These are phyloP conservation scores for Neostethus bicornis DNA, from an alignment of 2,797 vertebrate species.

Conservation along the genomic window DNA sequence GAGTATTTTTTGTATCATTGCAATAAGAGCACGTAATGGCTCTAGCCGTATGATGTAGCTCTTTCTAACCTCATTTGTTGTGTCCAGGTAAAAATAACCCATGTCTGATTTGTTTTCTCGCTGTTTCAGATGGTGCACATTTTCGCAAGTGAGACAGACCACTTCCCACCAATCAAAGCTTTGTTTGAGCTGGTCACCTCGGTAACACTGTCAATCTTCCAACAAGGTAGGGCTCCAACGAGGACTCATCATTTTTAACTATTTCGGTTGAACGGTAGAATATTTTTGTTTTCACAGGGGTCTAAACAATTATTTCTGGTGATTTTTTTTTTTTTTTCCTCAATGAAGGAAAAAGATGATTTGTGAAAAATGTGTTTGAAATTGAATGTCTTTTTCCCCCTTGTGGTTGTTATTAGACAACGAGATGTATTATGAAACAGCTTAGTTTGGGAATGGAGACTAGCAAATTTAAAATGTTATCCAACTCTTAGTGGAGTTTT, in stretches of 20 bases:
- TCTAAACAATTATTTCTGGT: slow-evolving; percentile 5
- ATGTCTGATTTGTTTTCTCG: slow-evolving; percentile 37
- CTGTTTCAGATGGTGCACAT: slow-evolving; percentile 95
- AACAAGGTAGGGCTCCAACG: slow-evolving; percentile 91
- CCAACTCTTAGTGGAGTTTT: slow-evolving; percentile 27
- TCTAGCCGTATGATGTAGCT: background rate
- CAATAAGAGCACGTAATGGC: background rate
- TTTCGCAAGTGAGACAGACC: slow-evolving; percentile 94
- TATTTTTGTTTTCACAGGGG: slow-evolving; percentile 22
- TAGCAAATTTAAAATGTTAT: slow-evolving; percentile 16
- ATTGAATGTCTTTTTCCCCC: background rate
- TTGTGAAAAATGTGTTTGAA: slow-evolving; percentile 2
- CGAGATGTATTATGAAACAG: background rate
- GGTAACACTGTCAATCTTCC: slow-evolving; percentile 96
- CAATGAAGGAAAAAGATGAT: background rate
- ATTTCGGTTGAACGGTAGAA: slow-evolving; percentile 26
- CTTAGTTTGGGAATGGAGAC: slow-evolving; percentile 7
- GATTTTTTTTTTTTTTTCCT: background rate
- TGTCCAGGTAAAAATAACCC: slow-evolving; percentile 5
- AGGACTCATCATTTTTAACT: slow-evolving; percentile 40
- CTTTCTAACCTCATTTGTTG: slow-evolving; percentile 2
- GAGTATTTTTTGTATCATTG: background rate
- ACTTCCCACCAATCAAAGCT: slow-evolving; percentile 97
- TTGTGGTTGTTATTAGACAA: background rate
- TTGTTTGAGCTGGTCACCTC: slow-evolving; percentile 98